Percentiles rank a stretch among this genome's conserved stretches.
phyloP scores from a whole-genome alignment of 2,797 vertebrate genomes.

The Coregonus ussuriensis region DNA sequence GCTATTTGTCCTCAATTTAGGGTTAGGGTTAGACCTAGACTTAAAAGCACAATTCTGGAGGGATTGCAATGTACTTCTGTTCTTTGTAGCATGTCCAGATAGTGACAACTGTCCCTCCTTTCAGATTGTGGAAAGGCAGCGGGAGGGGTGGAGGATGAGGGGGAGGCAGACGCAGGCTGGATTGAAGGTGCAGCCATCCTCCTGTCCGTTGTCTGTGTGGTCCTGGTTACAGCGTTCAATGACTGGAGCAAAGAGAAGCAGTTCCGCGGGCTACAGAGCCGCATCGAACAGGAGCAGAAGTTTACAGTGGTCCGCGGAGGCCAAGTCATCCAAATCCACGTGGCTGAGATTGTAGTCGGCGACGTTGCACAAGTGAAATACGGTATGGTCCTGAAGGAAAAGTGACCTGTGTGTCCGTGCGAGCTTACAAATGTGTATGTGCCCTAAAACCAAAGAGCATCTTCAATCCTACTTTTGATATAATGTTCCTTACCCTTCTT shows the following conservation, averaged over 20 bases:
- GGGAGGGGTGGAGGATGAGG: constrained; percentile 84
- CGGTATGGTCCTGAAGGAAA: constrained; percentile 70
- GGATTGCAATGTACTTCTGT: not conserved
- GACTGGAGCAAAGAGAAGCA: constrained; percentile 99
- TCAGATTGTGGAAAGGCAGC: constrained; percentile 85
- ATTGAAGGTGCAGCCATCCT: constrained; percentile 97
- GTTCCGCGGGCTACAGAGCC: constrained; percentile 94
- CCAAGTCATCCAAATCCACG: constrained; percentile 89
- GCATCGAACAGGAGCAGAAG: constrained; percentile 97
- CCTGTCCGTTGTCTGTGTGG: constrained; percentile 92
- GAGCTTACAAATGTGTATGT: too few relatives aligned
- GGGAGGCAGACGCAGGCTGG: constrained; percentile 92
- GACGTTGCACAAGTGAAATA: constrained; percentile 97
- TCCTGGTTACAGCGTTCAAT: constrained; percentile 98
- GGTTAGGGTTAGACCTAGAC: not conserved
- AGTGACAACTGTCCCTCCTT: not conserved
- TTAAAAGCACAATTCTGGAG: not conserved
- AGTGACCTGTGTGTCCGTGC: not conserved
- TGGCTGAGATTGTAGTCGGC: constrained; percentile 91
- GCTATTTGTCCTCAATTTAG: not conserved
- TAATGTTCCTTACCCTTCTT: not conserved
- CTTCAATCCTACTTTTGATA: too few relatives aligned
- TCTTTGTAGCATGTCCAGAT: not conserved
- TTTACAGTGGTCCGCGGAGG: constrained; percentile 87
- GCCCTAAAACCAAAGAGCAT: too few relatives aligned